phyloP scores from a whole-genome alignment of 2,888 invertebrate species.

The Ormyrus rosae region DNA sequence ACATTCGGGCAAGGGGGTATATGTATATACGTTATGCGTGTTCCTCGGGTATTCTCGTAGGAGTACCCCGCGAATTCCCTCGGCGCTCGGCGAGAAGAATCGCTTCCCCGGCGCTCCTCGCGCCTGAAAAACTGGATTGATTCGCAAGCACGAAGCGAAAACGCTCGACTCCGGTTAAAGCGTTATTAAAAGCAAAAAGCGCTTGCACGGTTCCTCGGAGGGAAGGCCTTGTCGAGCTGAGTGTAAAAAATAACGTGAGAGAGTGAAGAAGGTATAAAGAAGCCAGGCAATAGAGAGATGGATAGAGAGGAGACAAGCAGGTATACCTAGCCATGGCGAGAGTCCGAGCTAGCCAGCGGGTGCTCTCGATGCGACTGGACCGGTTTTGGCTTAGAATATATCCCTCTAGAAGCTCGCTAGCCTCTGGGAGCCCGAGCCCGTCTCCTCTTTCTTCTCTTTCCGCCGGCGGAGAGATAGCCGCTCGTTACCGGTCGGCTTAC shows the following conservation, averaged over 20 bases:
- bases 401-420: conserved; percentile 70
- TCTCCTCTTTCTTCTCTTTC: conserved; percentile 38
- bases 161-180: too few relatives aligned
- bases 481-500: conserved; percentile 48
- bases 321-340: neutral
- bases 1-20: neutral
- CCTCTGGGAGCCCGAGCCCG: too few relatives aligned
- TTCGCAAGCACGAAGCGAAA: too few relatives aligned
- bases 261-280: conserved; percentile 3
- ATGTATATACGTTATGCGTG: neutral
- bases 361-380: conserved; percentile 74
- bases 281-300: conserved; percentile 51
- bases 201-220: too few relatives aligned
- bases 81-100: neutral
- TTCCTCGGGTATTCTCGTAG: conserved; percentile 10
- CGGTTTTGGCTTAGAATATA: conserved; percentile 72
- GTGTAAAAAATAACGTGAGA: conserved; percentile 10
- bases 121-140: too few relatives aligned
- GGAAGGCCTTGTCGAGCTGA: neutral
- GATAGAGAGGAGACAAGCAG: conserved; percentile 53
- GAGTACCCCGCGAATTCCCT: conserved; percentile 12
- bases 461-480: neutral
- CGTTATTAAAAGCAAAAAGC: too few relatives aligned
- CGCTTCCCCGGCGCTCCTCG: too few relatives aligned
- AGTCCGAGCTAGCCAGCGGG: conserved; percentile 62